Evolutionary conservation across 2,888 invertebrate genomes (phyloP), one percentile per base, ranked within the genome.

Genomic region (Apotomis betuletana): DNA sequence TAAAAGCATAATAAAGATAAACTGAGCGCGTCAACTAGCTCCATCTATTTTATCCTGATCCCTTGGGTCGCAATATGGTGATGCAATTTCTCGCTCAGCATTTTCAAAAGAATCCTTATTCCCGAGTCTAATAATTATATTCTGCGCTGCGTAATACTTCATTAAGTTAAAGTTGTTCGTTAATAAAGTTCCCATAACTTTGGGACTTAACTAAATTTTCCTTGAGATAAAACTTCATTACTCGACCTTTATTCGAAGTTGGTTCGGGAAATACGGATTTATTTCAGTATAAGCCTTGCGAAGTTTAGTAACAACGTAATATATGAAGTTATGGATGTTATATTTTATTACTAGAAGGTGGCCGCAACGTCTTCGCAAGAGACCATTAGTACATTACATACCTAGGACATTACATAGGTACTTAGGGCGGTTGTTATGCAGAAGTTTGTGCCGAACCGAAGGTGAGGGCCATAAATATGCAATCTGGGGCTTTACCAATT

Each of bases 201-300:
- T 54, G 58, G 69, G 67, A 65, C 65, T 74, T 49, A 68, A 74
- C 54, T 15, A 73, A 75, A 68, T 74, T 73, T 71, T 65, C 74
- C 67, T 57, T 59, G 8, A 70, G 75, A 74, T 75, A 76, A 72
- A 73, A 77, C 74, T 77, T 73, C 60, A 67, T 75, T 73, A 64
- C 62, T 44, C 69, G 71, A 69, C 64, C 74, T 58, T 71, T 70
- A 75, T 74, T 70, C 36, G 49, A 70, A 72, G 67, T 68, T 71
- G 51, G 75, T 63, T 73, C 38, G 57, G 44, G 65, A 70, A 65
- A 57, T 59, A 12, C 36, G 8, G 59, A 51, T 59, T 67, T 59
- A 67, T 67, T 67, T 44, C 46, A 41, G 8, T 57, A 38, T 51
- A 63, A 13, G 36, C 8, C 57, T 57, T 65, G 3, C 8, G n/a